Evolutionary conservation across 2,797 vertebrate species (phyloP).

Genomic region (Setipinna tenuifilis): DNA sequence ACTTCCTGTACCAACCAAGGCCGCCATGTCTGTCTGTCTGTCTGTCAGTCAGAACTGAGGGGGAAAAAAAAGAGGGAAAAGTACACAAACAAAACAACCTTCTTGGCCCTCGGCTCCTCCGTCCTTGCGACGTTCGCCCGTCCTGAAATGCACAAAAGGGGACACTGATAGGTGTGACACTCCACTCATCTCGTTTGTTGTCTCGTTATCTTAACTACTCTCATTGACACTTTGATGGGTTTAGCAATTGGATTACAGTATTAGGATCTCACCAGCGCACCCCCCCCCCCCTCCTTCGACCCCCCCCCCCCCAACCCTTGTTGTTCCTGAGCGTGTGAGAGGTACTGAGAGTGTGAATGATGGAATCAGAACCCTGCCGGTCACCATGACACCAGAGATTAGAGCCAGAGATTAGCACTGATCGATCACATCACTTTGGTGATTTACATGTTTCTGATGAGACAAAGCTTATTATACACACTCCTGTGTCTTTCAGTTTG

Average conservation of each 20-base stretch:
- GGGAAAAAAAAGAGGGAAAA: background rate
- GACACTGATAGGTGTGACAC: background rate
- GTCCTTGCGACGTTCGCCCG: no score
- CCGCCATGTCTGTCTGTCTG: no score
- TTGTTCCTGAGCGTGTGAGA: background rate
- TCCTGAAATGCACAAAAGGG: no score
- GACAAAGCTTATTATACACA: background rate
- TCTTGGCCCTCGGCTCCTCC: background rate
- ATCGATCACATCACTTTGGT: background rate
- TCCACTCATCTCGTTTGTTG: background rate
- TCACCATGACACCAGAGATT: background rate
- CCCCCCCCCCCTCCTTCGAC: background rate
- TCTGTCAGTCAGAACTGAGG: background rate
- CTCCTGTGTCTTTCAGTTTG: background rate
- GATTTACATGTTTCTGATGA: background rate
- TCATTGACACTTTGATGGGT: background rate
- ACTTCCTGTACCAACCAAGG: background rate
- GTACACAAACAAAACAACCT: background rate
- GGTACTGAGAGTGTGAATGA: background rate
- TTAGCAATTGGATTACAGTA: slow-evolving; percentile 2
- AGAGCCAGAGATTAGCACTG: background rate
- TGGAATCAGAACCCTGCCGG: background rate
- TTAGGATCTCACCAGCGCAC: background rate
- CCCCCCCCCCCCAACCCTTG: background rate
- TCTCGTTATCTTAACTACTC: background rate